Evolutionary conservation across 1,140 invertebrate species (phyloP).

Genomic region (Planococcus citri): DNA sequence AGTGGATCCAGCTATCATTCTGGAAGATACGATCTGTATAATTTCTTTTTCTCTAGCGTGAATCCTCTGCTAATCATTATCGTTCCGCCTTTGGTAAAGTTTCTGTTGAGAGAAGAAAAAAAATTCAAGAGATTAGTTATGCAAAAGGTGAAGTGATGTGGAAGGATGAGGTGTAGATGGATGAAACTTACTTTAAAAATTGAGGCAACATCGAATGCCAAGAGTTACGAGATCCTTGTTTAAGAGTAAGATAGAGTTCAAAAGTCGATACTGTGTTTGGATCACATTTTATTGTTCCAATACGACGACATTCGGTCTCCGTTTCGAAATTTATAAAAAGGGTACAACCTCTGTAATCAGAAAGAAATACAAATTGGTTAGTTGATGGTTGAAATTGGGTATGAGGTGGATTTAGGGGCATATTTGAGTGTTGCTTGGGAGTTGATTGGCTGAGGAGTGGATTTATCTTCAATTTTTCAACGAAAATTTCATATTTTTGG

Average conservation of each 20-base stretch:
- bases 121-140: too few species aligned
- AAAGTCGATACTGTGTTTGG: conserved; percentile 71
- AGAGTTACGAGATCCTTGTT: conserved; percentile 56
- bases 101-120: conserved; percentile 42
- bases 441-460: too few species aligned
- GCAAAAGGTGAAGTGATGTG: not conserved
- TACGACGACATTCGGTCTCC: conserved; percentile 42
- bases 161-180: not conserved
- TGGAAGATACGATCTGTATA: conserved; percentile 51
- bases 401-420: too few species aligned
- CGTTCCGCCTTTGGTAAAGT: conserved; percentile 63
- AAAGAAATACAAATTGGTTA: conserved; percentile 21
- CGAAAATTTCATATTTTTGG: too few species aligned
- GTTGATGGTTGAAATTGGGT: not conserved
- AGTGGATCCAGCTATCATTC: too few species aligned
- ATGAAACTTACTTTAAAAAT: conserved; percentile 63
- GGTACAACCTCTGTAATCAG: conserved; percentile 48
- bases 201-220: conserved; percentile 72
- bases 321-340: conserved; percentile 62
- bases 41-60: conserved; percentile 70
- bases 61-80: conserved; percentile 74
- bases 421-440: too few species aligned
- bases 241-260: conserved; percentile 68
- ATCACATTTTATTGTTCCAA: conserved; percentile 63
- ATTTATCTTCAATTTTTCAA: too few species aligned